Percentiles rank a stretch among this genome's conserved stretches.
phyloP scores from a whole-genome alignment of 2,797 vertebrate species.

The Hypotaenidia okinawae region DNA sequence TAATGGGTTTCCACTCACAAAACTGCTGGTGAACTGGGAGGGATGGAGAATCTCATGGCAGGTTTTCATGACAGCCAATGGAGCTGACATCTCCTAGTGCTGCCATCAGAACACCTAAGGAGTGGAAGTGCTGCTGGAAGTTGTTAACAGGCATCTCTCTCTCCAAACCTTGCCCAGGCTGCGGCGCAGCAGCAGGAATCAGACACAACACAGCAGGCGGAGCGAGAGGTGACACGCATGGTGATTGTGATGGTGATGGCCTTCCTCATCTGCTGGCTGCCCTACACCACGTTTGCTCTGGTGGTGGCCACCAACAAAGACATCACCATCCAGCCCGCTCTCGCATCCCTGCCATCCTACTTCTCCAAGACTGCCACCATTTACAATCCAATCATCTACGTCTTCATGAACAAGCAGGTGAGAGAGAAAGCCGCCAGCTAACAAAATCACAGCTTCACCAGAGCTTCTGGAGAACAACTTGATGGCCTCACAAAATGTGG shows the following conservation, averaged over 20 bases:
- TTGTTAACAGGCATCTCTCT: fast-evolving
- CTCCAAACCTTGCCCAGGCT: neutral
- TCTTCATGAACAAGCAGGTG: constrained; percentile 78
- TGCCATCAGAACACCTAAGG: neutral
- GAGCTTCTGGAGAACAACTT: neutral
- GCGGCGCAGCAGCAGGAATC: constrained; percentile 51
- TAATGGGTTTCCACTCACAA: fast-evolving
- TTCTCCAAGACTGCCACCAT: constrained; percentile 72
- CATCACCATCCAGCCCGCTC: constrained; percentile 45
- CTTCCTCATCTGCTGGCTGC: constrained; percentile 74
- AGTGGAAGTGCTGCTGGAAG: neutral
- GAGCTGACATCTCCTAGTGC: neutral
- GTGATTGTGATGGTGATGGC: constrained; percentile 71
- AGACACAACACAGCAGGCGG: constrained; percentile 48
- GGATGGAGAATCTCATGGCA: neutral
- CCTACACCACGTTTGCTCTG: constrained; percentile 66
- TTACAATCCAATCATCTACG: constrained; percentile 73
- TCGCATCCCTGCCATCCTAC: constrained; percentile 72
- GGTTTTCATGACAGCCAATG: neutral
- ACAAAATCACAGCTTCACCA: fast-evolving
- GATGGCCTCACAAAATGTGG: neutral
- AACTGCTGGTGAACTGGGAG: fast-evolving
- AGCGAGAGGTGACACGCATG: constrained; percentile 67
- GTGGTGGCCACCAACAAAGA: constrained; percentile 63
- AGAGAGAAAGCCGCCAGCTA: neutral